A percentile compares a stretch with the other conserved stretches of the same genome.
phyloP scores from a whole-genome alignment of 2,797 vertebrate species.

The Crenichthys baileyi region DNA sequence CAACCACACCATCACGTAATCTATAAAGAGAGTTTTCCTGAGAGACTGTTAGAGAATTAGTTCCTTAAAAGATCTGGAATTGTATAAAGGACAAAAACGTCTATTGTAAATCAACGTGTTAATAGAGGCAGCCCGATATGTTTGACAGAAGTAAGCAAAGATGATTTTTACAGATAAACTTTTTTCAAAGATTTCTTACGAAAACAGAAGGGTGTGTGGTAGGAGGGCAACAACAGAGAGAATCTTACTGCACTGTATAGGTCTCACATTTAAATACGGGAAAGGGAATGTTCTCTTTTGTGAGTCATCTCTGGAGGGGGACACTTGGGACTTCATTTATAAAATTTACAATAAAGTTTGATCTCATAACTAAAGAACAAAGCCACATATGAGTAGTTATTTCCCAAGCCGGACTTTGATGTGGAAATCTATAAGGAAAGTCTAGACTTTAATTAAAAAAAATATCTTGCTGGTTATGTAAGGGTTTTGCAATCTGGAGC shows the following conservation, averaged over 20 bases:
- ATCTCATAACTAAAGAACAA: not conserved
- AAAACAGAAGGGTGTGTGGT: not conserved
- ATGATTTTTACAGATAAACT: not conserved
- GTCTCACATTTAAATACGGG: conserved; percentile 1
- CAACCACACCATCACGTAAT: conserved; percentile 11
- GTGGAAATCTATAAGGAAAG: not conserved
- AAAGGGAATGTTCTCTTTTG: not conserved
- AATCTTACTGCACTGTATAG: conserved; percentile 5
- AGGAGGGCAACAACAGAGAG: not conserved
- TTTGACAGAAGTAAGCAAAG: not conserved
- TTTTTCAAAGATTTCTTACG: not conserved
- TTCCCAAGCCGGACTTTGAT: not conserved
- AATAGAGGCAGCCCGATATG: conserved; percentile 1
- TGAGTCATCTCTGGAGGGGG: conserved; percentile 6
- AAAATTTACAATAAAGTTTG: not conserved
- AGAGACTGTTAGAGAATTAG: conserved; percentile 9
- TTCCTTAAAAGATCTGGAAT: not conserved
- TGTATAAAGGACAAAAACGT: not conserved
- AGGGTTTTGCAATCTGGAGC: not conserved
- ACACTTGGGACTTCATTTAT: not conserved
- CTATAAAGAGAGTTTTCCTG: conserved; percentile 14
- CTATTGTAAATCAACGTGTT: not conserved
- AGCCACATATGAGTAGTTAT: not conserved
- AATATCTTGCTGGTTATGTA: not conserved
- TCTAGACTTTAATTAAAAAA: not conserved